Evolutionary conservation across 1,140 invertebrate genomes (phyloP).

Genomic region (Liolophura sinensis): DNA sequence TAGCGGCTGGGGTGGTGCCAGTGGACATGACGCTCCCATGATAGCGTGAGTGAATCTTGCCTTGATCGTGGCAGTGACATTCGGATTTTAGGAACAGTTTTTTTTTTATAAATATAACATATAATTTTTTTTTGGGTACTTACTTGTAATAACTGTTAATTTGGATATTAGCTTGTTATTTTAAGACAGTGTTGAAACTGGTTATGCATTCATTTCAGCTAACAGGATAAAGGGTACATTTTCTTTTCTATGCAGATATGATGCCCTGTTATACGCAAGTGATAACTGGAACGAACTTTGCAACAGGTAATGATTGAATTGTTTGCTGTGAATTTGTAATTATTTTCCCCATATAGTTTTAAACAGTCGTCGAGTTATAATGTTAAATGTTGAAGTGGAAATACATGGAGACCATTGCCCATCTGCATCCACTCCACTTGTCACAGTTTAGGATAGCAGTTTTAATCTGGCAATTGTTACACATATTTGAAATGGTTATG

Average conservation of each 20-base stretch:
- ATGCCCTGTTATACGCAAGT: slow-evolving; percentile 45
- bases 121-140: neutral
- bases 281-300: slow-evolving; percentile 49
- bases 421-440: too few relatives aligned
- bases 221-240: neutral
- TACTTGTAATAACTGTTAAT: neutral
- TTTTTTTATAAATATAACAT: neutral
- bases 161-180: neutral
- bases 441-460: too few relatives aligned
- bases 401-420: neutral
- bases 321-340: neutral
- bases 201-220: too few relatives aligned
- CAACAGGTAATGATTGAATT: slow-evolving; percentile 28
- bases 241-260: slow-evolving; percentile 38
- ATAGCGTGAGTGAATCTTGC: slow-evolving; percentile 43
- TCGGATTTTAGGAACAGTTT: neutral
- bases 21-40: slow-evolving; percentile 56
- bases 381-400: neutral
- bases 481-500: too few relatives aligned
- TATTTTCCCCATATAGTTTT: neutral
- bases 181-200: neutral
- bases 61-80: neutral
- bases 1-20: slow-evolving; percentile 50
- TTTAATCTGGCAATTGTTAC: too few relatives aligned
- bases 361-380: neutral